A percentile compares a stretch with the other conserved stretches of the same genome.
Conservation (phyloP, 1,140 invertebrate genomes). For the Choristoneura fumiferana region DNA sequence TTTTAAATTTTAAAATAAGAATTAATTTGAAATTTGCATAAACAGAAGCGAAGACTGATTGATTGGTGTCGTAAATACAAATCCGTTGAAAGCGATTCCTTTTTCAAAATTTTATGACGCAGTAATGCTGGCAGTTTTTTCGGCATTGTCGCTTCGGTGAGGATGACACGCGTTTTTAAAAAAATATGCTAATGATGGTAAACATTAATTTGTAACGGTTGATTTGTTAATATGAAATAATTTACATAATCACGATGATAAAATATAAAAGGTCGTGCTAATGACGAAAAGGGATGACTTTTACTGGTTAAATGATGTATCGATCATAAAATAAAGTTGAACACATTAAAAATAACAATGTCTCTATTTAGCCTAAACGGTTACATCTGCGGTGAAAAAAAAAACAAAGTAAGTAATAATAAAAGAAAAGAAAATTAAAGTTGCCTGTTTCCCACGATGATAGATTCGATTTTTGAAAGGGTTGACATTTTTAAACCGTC, state of each 20-base stretch:
- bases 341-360: slow-evolving; percentile 45
- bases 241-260: slow-evolving; percentile 67
- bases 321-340: slow-evolving; percentile 49
- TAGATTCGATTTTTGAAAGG: slow-evolving; percentile 42
- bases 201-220: slow-evolving; percentile 76
- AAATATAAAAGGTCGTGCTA: slow-evolving; percentile 38
- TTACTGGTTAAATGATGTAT: slow-evolving; percentile 63
- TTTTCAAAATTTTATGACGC: slow-evolving; percentile 50
- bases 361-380: slow-evolving; percentile 41
- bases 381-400: slow-evolving; percentile 56
- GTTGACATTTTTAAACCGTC: slow-evolving; percentile 67
- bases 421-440: slow-evolving; percentile 1
- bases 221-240: slow-evolving; percentile 68
- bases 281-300: slow-evolving; percentile 57
- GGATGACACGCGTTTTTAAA: slow-evolving; percentile 66
- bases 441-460: slow-evolving; percentile 49
- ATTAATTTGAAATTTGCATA: slow-evolving; percentile 48
- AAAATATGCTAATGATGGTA: slow-evolving; percentile 70
- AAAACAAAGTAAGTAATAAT: slow-evolving; percentile 38
- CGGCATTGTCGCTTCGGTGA: slow-evolving; percentile 22
- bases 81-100: slow-evolving; percentile 31
- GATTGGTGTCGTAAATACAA: slow-evolving; percentile 64
- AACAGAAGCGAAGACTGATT: slow-evolving; percentile 49
- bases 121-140: slow-evolving; percentile 36
- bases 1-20: slow-evolving; percentile 52